These are phyloP conservation scores for Notospermus geniculatus DNA, from an alignment of 1,140 invertebrate species.

Conservation along the genomic window DNA sequence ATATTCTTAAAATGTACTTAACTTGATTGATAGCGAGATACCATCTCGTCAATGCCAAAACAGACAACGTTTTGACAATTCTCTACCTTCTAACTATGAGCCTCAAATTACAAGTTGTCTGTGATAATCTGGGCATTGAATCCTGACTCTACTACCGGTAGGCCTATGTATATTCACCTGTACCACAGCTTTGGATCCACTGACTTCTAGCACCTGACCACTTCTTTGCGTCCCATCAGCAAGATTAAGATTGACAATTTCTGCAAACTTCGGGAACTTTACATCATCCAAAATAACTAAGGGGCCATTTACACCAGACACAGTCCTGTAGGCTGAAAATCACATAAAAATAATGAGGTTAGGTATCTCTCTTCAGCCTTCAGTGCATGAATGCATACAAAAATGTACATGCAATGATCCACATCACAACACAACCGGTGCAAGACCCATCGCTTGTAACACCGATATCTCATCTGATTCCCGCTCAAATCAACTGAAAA, in stretches of 20 bases:
- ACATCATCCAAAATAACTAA: conserved; percentile 96
- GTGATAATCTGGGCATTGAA: too few species aligned
- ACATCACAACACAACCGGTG: not conserved
- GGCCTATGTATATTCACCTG: conserved; percentile 60
- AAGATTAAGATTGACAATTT: conserved; percentile 90
- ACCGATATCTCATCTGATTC: not conserved
- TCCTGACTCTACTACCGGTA: too few species aligned
- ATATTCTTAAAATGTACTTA: too few species aligned
- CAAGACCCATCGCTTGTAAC: not conserved
- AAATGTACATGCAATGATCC: not conserved
- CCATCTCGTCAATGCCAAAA: too few species aligned
- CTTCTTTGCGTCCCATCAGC: conserved; percentile 90
- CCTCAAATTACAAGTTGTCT: too few species aligned
- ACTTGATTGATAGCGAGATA: too few species aligned
- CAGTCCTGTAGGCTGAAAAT: conserved; percentile 89
- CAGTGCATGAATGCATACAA: not conserved
- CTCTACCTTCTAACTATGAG: not conserved
- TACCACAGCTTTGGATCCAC: conserved; percentile 94
- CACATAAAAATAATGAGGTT: conserved; percentile 16
- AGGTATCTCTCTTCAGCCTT: too few species aligned
- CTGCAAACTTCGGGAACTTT: conserved; percentile 96
- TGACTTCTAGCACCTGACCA: conserved; percentile 95
- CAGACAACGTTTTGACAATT: conserved; percentile 4
- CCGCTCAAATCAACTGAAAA: not conserved
- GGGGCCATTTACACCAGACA: conserved; percentile 96